Conservation (phyloP, 1,140 invertebrate species). For the Drosophila sechellia region DNA sequence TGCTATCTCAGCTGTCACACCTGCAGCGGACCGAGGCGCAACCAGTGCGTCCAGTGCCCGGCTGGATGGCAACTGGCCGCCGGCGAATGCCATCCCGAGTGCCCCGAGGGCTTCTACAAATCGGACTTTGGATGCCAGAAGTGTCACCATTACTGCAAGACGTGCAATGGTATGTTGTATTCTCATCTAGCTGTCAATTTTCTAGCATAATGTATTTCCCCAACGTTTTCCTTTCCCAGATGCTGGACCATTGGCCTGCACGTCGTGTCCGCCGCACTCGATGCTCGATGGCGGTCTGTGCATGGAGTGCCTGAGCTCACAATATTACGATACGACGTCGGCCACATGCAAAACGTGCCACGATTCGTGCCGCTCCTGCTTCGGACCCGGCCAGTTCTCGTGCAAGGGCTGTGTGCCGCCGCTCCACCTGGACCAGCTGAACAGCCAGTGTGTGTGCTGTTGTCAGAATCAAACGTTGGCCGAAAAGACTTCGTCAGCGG, state of each 20-base stretch:
- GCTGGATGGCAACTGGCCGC: conserved; percentile 90
- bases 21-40: conserved; percentile 91
- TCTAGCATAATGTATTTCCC: background rate
- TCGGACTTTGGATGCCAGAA: conserved; percentile 92
- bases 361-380: conserved; percentile 88
- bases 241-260: conserved; percentile 90
- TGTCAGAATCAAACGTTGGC: conserved; percentile 87
- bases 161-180: conserved; percentile 88
- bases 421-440: conserved; percentile 88
- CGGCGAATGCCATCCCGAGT: conserved; percentile 92
- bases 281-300: conserved; percentile 90
- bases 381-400: conserved; percentile 89
- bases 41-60: conserved; percentile 93
- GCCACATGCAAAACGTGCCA: conserved; percentile 89
- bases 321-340: conserved; percentile 89
- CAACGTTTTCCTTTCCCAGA: conserved; percentile 74
- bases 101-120: conserved; percentile 93
- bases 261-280: conserved; percentile 89
- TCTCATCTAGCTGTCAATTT: background rate
- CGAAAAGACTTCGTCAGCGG: conserved; percentile 57
- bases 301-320: conserved; percentile 89
- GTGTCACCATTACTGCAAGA: conserved; percentile 93
- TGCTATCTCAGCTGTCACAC: conserved; percentile 94
- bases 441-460: conserved; percentile 90
- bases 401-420: conserved; percentile 89